Percentiles rank a stretch among this genome's conserved stretches.
These are phyloP conservation scores for Condylostylus longicornis DNA, from an alignment of 1,140 invertebrate species.

Conservation along the genomic window DNA sequence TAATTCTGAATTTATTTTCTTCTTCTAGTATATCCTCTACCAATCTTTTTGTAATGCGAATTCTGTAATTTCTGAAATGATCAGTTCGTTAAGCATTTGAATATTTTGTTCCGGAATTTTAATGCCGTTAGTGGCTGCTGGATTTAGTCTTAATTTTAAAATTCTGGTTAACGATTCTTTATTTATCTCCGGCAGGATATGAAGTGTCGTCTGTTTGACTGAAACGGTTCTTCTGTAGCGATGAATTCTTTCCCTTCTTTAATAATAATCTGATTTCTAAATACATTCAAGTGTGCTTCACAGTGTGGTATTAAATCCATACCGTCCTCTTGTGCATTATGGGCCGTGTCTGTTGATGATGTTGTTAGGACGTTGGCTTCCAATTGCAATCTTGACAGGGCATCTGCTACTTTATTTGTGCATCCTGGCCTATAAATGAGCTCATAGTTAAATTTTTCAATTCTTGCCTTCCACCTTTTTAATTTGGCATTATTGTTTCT, in stretches of 20 bases:
- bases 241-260: background rate
- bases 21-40: conserved; percentile 4
- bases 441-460: conserved; percentile 20
- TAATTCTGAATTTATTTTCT: conserved; percentile 1
- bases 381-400: background rate
- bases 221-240: conserved; percentile 1
- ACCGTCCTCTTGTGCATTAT: background rate
- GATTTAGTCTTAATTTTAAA: conserved; percentile 1
- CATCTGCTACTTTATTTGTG: background rate
- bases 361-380: background rate
- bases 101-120: conserved; percentile 5
- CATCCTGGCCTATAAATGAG: conserved; percentile 14
- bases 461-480: conserved; percentile 20
- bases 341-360: background rate
- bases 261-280: conserved; percentile 4
- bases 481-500: conserved; percentile 25
- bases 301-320: conserved; percentile 2
- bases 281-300: conserved; percentile 4
- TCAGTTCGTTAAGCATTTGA: conserved; percentile 3
- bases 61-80: conserved; percentile 3
- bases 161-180: background rate
- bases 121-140: conserved; percentile 4
- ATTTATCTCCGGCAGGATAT: background rate
- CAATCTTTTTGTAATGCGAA: conserved; percentile 7
- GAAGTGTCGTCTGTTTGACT: background rate